Conservation (phyloP, 2,888 invertebrate species). For the Drosophila austrosaltans region DNA sequence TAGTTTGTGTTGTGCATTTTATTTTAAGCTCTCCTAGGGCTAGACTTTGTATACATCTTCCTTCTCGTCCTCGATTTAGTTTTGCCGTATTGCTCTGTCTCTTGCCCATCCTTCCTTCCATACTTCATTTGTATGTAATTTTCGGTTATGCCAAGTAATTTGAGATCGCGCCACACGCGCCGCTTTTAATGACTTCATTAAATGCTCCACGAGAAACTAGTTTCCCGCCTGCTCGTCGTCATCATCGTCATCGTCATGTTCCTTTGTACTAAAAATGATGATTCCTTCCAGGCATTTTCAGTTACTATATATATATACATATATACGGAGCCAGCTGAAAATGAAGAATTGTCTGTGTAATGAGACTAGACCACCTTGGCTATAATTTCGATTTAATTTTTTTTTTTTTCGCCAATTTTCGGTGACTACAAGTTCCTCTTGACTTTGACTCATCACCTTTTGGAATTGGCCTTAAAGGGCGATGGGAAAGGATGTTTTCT, state of each 20-base stretch:
- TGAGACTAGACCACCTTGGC: constrained; percentile 13
- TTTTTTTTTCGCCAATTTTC: constrained; percentile 10
- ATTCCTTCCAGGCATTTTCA: constrained; percentile 70
- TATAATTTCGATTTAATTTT: not conserved
- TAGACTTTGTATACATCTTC: constrained; percentile 1
- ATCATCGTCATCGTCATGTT: constrained; percentile 16
- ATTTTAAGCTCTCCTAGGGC: constrained; percentile 46
- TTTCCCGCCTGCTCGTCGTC: constrained; percentile 37
- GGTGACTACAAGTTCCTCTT: constrained; percentile 41
- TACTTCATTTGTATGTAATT: constrained; percentile 72
- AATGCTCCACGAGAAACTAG: constrained; percentile 65
- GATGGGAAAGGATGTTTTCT: constrained; percentile 42
- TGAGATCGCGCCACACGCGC: constrained; percentile 82
- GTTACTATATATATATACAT: constrained; percentile 41
- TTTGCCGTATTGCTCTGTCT: not conserved
- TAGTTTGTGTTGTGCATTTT: constrained; percentile 54
- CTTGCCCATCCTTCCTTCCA: constrained; percentile 20
- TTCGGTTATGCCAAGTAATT: constrained; percentile 81
- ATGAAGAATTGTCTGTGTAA: constrained; percentile 11
- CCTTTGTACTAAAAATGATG: constrained; percentile 71
- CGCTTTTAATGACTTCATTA: constrained; percentile 82
- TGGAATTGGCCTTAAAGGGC: constrained; percentile 8
- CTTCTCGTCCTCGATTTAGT: constrained; percentile 6
- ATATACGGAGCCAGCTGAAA: not conserved
- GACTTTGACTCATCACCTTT: too few species aligned